Base-by-base conservation (phyloP, 2,888 invertebrate genomes). In the Chromoteleia sp. region DNA sequence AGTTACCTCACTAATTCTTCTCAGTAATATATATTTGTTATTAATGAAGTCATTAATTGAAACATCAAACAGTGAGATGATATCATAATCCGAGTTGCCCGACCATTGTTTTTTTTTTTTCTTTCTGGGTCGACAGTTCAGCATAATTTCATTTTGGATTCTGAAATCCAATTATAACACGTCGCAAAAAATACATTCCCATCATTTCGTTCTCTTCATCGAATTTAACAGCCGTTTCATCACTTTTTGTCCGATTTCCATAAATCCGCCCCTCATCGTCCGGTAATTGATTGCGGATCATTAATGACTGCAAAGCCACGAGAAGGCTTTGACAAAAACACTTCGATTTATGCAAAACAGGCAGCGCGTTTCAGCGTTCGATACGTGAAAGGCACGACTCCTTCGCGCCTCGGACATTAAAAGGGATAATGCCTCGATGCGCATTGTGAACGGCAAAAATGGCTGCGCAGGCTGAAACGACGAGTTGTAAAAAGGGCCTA, bases 401-500 rank as follows among this genome's bases (percentile, higher is more conserved):
- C 3, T 68, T 76, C 50, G 67, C 76, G 50, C 68, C 68, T 39
- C 29, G 30, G 30, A 63, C 74, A 41, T 65, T 65, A 75, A 65
- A 75, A 61, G 61, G 52, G 43, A 56, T 56, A 63, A 59, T 71
- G 58, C 48, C 21, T 10, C 25, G 59, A 59, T 50, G 59, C 39
- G 52, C 59, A 50, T 39, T 56, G 56, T 36, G 10, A 33, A 30
- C 36, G 65, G 45, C 17, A 59, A 67, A 79, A 79, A 79, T 52
- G 36, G 36, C 33, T 17, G 14, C 45, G 50, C 6, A 50, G 25
- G 21, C 21, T 61, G 43, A 43, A 21, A 73, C 21, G 50, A 12
- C 48, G 19, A 54, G 68, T 19, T 19, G 75, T 19, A 75, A 80
- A 80, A 80, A 70, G 68, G 33, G 45, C 59, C 78, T 80, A 80